Conservation (phyloP, 2,888 invertebrate genomes). For the Tinea pellionella region DNA sequence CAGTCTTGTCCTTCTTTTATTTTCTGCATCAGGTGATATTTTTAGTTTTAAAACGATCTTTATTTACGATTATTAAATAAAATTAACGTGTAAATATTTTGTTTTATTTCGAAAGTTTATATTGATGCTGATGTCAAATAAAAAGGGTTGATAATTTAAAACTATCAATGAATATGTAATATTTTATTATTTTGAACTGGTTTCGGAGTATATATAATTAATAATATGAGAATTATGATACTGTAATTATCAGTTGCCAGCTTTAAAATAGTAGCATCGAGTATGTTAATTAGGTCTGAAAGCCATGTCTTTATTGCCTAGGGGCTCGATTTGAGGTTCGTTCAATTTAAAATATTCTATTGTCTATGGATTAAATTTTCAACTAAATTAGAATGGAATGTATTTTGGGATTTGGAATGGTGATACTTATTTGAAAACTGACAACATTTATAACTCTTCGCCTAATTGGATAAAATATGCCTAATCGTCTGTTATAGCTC, state of each 20-base stretch:
- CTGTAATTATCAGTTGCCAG: too few relatives aligned
- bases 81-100: background rate
- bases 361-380: background rate
- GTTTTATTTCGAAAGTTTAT: background rate
- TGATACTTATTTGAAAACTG: background rate
- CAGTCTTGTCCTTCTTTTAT: background rate
- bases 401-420: background rate
- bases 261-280: too few relatives aligned
- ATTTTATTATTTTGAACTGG: too few relatives aligned
- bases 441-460: background rate
- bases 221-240: too few relatives aligned
- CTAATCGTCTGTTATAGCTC: slow-evolving; percentile 50
- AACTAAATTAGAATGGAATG: background rate
- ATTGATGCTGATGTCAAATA: too few relatives aligned
- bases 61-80: background rate
- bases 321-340: too few relatives aligned
- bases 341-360: too few relatives aligned
- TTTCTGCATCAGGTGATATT: slow-evolving; percentile 14
- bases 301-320: too few relatives aligned
- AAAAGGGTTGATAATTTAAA: too few relatives aligned
- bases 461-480: background rate
- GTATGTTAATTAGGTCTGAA: too few relatives aligned
- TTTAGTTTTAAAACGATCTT: slow-evolving; percentile 10
- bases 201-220: too few relatives aligned
- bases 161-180: too few relatives aligned